Evolutionary conservation across 2,888 invertebrate species (phyloP).

Genomic region (Perdita meconis): DNA sequence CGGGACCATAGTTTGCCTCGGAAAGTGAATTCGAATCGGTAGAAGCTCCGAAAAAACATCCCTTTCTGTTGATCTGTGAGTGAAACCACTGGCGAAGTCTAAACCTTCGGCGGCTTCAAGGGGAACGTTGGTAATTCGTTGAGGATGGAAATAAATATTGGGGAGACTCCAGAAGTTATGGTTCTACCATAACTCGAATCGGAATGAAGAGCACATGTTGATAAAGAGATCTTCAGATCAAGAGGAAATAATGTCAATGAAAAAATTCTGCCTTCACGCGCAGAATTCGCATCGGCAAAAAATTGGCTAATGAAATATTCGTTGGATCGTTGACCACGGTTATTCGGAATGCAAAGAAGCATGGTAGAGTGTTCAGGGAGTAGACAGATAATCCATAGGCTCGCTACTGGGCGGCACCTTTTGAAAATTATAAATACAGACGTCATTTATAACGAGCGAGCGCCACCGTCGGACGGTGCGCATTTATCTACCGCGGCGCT

Average conservation of each 20-base stretch:
- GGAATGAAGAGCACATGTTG: no score
- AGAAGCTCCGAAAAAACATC: background rate
- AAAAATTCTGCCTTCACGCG: background rate
- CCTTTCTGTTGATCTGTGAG: background rate
- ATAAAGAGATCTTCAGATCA: no score
- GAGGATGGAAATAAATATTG: no score
- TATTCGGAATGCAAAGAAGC: conserved; percentile 6
- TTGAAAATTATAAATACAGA: conserved; percentile 76
- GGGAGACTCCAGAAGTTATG: no score
- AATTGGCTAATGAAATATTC: conserved; percentile 43
- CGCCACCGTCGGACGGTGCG: conserved; percentile 60
- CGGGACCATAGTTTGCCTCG: background rate
- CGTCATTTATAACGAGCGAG: conserved; percentile 77
- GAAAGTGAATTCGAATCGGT: background rate
- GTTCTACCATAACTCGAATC: no score
- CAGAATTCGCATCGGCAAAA: conserved; percentile 21
- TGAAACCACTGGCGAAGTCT: background rate
- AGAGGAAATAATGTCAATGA: no score
- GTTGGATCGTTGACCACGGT: conserved; percentile 1
- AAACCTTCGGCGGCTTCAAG: no score
- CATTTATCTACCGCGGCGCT: conserved; percentile 70
- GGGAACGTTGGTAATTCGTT: no score
- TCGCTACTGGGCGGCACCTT: conserved; percentile 62
- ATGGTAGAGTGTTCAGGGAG: conserved; percentile 38
- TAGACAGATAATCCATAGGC: conserved; percentile 64